phyloP scores from a whole-genome alignment of 2,888 invertebrate genomes.

The Herminia tarsipennalis region DNA sequence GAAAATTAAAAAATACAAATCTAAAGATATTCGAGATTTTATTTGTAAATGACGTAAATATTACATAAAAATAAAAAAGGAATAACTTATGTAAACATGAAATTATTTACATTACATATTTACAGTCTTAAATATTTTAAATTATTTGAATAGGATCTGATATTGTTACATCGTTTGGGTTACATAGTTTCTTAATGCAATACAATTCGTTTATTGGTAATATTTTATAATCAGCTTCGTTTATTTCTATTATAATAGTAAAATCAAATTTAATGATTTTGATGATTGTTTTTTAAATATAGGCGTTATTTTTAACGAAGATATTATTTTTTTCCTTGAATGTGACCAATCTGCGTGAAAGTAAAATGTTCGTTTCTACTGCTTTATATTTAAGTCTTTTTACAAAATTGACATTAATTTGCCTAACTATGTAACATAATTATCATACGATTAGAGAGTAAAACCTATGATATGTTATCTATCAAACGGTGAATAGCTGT shows the following conservation, averaged over 20 bases:
- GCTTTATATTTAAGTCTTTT: slow-evolving; percentile 21
- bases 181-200: background rate
- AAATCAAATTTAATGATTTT: too few relatives aligned
- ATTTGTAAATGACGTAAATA: background rate
- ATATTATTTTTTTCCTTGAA: too few relatives aligned
- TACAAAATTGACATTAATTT: slow-evolving; percentile 49
- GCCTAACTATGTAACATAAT: slow-evolving; percentile 51
- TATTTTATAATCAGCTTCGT: too few relatives aligned
- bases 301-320: too few relatives aligned
- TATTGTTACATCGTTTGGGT: background rate
- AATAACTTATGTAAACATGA: background rate
- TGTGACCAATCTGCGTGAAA: too few relatives aligned
- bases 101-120: slow-evolving; percentile 14
- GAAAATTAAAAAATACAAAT: too few relatives aligned
- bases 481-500: slow-evolving; percentile 48
- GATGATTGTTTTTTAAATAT: too few relatives aligned
- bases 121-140: slow-evolving; percentile 4
- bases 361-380: background rate
- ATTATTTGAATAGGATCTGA: background rate
- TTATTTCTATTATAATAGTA: too few relatives aligned
- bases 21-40: too few relatives aligned
- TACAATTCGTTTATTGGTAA: background rate
- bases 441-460: slow-evolving; percentile 38
- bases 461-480: slow-evolving; percentile 76
- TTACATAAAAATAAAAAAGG: background rate